These are phyloP conservation scores for Morpho achilles DNA, from an alignment of 2,888 invertebrate genomes.

Conservation along the genomic window DNA sequence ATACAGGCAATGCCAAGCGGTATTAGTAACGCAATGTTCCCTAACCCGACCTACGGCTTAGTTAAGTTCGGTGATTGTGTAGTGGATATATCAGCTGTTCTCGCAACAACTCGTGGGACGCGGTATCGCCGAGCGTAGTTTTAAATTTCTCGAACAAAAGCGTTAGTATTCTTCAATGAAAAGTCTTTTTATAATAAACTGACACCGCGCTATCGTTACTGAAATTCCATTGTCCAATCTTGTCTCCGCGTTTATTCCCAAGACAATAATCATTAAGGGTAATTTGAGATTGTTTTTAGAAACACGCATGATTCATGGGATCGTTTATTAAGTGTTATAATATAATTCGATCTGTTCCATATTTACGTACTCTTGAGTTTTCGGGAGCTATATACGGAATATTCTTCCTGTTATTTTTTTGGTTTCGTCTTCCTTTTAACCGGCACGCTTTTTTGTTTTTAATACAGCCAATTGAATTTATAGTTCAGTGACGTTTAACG, in stretches of 20 bases:
- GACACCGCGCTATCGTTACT: slow-evolving; percentile 67
- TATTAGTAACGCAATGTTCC: slow-evolving; percentile 63
- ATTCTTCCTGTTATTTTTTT: slow-evolving; percentile 35
- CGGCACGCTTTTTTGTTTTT: slow-evolving; percentile 22
- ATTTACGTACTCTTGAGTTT: slow-evolving; percentile 23
- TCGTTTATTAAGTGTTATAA: slow-evolving; percentile 42
- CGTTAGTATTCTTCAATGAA: slow-evolving; percentile 66
- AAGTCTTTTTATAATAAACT: slow-evolving; percentile 50
- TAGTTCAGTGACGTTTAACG: slow-evolving; percentile 19
- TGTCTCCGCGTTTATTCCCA: slow-evolving; percentile 62
- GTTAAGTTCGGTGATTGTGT: slow-evolving; percentile 54
- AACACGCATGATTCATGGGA: slow-evolving; percentile 67
- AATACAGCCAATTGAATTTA: slow-evolving; percentile 34
- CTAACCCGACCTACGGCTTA: slow-evolving; percentile 50
- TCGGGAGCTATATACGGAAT: slow-evolving; percentile 29
- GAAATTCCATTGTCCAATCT: slow-evolving; percentile 70
- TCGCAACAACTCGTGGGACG: slow-evolving; percentile 43
- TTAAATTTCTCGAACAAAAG: slow-evolving; percentile 66
- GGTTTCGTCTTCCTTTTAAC: slow-evolving; percentile 20
- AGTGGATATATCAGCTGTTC: slow-evolving; percentile 44
- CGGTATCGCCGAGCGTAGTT: slow-evolving; percentile 40
- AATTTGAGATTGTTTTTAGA: slow-evolving; percentile 72
- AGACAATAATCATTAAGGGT: slow-evolving; percentile 66
- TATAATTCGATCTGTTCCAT: slow-evolving; percentile 28
- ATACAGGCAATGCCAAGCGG: slow-evolving; percentile 55